Percentiles rank a stretch among this genome's conserved stretches.
These are phyloP conservation scores for Gasterosteus aculeatus DNA, from an alignment of 2,113 vertebrate species.

Conservation along the genomic window DNA sequence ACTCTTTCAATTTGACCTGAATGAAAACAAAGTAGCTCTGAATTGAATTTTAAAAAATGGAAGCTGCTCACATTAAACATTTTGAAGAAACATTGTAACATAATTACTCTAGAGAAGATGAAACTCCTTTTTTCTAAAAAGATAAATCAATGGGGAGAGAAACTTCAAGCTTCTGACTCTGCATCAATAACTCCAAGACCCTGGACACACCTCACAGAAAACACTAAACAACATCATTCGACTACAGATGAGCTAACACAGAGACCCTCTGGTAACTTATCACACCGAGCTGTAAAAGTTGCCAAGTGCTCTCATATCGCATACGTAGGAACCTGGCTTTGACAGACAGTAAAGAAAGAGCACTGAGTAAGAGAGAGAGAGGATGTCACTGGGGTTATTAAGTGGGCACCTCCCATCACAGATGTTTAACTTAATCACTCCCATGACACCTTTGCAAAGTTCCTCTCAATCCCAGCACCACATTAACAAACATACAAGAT, in stretches of 20 bases:
- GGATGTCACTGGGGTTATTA: slow-evolving; percentile 46
- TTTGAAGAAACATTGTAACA: slow-evolving; percentile 32
- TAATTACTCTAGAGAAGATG: slow-evolving; percentile 31
- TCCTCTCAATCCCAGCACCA: slow-evolving; percentile 37
- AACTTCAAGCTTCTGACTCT: slow-evolving; percentile 4
- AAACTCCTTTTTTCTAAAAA: slow-evolving; percentile 20
- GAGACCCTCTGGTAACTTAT: slow-evolving; percentile 16
- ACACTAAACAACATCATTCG: not conserved
- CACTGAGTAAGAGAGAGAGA: slow-evolving; percentile 19
- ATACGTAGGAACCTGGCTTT: slow-evolving; percentile 16
- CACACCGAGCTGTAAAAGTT: not conserved
- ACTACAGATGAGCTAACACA: slow-evolving; percentile 16
- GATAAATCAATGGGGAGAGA: slow-evolving; percentile 20
- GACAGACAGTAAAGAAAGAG: slow-evolving; percentile 4
- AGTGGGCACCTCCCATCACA: slow-evolving; percentile 61
- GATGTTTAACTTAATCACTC: slow-evolving; percentile 58
- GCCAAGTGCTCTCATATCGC: slow-evolving; percentile 3
- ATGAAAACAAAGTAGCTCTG: slow-evolving; percentile 39
- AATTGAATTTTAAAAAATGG: slow-evolving; percentile 12
- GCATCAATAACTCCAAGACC: not conserved
- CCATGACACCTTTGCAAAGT: slow-evolving; percentile 42
- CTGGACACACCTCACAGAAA: slow-evolving; percentile 21
- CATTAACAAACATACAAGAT: slow-evolving; percentile 53
- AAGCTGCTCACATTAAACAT: slow-evolving; percentile 13
- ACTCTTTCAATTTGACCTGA: slow-evolving; percentile 32